A percentile compares a stretch with the other conserved stretches of the same genome.
These are phyloP conservation scores for Myotis findleyi DNA, from an alignment of 2,797 vertebrate genomes.

Conservation along the genomic window DNA sequence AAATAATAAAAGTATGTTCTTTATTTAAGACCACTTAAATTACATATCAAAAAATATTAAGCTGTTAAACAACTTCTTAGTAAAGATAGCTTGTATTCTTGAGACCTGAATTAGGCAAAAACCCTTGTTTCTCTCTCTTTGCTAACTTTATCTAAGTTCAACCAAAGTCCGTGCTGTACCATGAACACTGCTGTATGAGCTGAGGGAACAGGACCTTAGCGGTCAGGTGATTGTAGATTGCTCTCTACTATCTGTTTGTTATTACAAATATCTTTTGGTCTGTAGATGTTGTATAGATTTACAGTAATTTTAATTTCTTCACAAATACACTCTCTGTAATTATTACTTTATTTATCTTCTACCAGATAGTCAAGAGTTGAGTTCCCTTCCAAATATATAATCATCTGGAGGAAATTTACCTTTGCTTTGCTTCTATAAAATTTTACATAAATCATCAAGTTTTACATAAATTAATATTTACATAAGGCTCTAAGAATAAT, in stretches of 20 bases:
- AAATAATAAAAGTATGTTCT: neutral
- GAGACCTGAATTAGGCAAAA: neutral
- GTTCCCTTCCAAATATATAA: neutral
- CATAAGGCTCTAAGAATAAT: neutral
- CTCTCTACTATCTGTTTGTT: neutral
- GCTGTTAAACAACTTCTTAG: neutral
- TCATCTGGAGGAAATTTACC: neutral
- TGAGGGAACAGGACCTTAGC: neutral
- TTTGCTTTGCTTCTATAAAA: conserved; percentile 26
- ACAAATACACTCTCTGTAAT: neutral
- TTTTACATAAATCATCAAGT: neutral
- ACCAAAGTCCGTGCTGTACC: neutral
- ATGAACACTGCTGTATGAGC: no score
- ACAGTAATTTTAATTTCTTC: conserved; percentile 1
- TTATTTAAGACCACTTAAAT: conserved; percentile 15
- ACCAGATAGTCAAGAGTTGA: conserved; percentile 15
- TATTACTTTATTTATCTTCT: neutral
- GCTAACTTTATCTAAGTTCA: neutral
- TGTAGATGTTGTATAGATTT: neutral
- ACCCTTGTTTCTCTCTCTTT: neutral
- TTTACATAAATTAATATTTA: neutral
- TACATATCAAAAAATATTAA: neutral
- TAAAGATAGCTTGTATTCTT: neutral
- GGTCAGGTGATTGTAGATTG: neutral
- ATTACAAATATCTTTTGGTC: neutral